These are phyloP conservation scores for Stigmatopora nigra DNA, from an alignment of 2,113 vertebrate species.

Conservation along the genomic window DNA sequence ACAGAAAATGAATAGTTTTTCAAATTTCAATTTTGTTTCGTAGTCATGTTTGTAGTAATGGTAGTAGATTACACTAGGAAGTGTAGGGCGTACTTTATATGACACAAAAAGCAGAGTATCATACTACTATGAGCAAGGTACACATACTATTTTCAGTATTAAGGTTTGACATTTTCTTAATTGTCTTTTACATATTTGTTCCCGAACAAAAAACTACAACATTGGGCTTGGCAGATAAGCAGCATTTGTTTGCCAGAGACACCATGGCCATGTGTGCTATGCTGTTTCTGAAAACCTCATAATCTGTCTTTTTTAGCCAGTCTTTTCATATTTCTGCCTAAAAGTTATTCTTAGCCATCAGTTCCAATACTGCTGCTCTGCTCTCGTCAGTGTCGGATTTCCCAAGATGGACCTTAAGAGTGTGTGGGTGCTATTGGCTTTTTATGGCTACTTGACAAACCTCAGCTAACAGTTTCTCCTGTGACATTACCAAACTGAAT, in stretches of 20 bases:
- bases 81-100: background rate
- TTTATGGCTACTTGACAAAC: constrained; percentile 5
- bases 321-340: constrained; percentile 44
- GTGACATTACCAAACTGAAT: constrained; percentile 9
- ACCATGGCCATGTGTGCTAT: constrained; percentile 45
- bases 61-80: background rate
- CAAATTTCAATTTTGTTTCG: background rate
- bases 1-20: background rate
- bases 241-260: constrained; percentile 37
- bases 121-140: constrained; percentile 28
- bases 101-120: background rate
- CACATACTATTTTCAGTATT: constrained; percentile 21
- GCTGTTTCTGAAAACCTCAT: constrained; percentile 34
- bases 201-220: background rate
- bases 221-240: constrained; percentile 4
- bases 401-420: constrained; percentile 18
- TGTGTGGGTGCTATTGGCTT: background rate
- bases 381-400: constrained; percentile 18
- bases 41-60: background rate
- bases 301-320: constrained; percentile 50
- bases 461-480: constrained; percentile 2
- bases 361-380: constrained; percentile 28
- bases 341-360: constrained; percentile 16
- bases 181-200: background rate
- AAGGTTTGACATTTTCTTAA: constrained; percentile 47